Percentiles rank a stretch among this genome's conserved stretches.
phyloP scores from a whole-genome alignment of 2,113 vertebrate species.

The Ornithorhynchus anatinus region DNA sequence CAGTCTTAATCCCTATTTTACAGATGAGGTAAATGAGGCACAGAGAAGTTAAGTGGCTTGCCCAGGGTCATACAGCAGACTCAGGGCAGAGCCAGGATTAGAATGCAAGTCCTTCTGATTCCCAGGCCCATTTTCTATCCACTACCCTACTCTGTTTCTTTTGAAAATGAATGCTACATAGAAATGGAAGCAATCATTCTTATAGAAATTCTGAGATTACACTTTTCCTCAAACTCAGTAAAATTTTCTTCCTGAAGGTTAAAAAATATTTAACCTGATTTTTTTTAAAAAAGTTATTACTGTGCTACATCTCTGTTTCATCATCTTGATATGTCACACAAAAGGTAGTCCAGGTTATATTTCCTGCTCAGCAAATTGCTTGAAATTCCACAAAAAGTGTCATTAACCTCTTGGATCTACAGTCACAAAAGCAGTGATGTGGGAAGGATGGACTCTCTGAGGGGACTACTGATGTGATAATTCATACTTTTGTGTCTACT shows the following conservation, averaged over 20 bases:
- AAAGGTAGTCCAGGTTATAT: slow-evolving; percentile 1
- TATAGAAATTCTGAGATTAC: slow-evolving; percentile 2
- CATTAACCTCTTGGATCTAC: slow-evolving; percentile 26
- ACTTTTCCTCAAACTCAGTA: not conserved
- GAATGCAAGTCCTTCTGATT: too few species aligned
- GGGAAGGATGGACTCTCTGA: not conserved
- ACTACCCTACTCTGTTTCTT: not conserved
- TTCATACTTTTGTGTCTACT: not conserved
- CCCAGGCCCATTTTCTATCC: slow-evolving; percentile 7
- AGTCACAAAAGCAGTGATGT: not conserved
- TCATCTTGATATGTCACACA: not conserved
- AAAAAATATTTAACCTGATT: not conserved
- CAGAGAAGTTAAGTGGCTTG: too few species aligned
- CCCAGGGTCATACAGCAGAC: too few species aligned
- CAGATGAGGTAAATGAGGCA: too few species aligned
- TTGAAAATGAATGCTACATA: not conserved
- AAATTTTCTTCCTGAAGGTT: not conserved
- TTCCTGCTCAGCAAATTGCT: slow-evolving; percentile 3
- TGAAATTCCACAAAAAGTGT: slow-evolving; percentile 7
- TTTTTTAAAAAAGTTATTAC: not conserved
- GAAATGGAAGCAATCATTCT: slow-evolving; percentile 7
- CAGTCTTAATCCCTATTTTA: too few species aligned
- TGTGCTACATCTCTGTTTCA: not conserved
- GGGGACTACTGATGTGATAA: not conserved
- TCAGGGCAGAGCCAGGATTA: too few species aligned